These are phyloP conservation scores for Dunckerocampus dactyliophorus DNA, from an alignment of 2,113 vertebrate genomes.

Conservation along the genomic window DNA sequence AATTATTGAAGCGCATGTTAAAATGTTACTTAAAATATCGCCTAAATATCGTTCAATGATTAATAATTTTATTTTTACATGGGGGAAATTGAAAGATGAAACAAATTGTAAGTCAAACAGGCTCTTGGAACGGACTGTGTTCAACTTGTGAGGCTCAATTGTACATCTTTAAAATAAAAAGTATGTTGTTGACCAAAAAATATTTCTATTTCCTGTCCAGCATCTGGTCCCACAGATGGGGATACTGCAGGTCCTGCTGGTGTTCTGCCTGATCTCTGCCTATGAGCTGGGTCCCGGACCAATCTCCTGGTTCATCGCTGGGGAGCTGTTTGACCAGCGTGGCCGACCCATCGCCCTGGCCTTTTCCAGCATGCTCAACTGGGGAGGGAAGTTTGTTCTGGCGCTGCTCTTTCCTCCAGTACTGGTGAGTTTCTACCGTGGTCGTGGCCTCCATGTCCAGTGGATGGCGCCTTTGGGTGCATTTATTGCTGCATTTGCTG, in stretches of 20 bases:
- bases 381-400: conserved; percentile 72
- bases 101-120: too few species aligned
- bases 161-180: too few species aligned
- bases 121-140: too few species aligned
- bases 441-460: too few species aligned
- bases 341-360: conserved; percentile 65
- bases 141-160: too few species aligned
- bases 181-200: not conserved
- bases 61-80: too few species aligned
- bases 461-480: too few species aligned
- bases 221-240: conserved; percentile 52
- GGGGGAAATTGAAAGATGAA: too few species aligned
- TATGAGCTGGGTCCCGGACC: conserved; percentile 66
- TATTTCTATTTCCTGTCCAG: conserved; percentile 17
- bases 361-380: conserved; percentile 72
- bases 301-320: conserved; percentile 70
- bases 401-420: conserved; percentile 67
- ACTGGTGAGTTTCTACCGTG: conserved; percentile 33
- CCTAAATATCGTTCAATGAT: too few species aligned
- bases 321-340: conserved; percentile 67
- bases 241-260: conserved; percentile 60
- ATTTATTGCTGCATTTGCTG: too few species aligned
- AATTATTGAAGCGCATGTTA: too few species aligned
- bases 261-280: conserved; percentile 68
- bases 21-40: too few species aligned